phyloP scores from a whole-genome alignment of 2,888 invertebrate species.

The Pilophorus perplexus region DNA sequence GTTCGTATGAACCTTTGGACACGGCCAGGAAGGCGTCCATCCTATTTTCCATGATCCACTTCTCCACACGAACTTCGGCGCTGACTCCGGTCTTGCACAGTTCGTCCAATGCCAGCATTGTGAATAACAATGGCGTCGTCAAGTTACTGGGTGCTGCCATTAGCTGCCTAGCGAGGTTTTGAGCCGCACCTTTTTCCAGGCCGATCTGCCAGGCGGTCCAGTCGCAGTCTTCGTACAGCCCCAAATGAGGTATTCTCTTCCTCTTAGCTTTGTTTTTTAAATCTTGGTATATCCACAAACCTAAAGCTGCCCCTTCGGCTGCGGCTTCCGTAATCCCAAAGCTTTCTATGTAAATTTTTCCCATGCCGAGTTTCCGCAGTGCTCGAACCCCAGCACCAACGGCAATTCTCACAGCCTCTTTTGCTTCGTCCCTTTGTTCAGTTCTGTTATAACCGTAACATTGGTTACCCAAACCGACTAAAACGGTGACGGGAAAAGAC shows the following conservation, averaged over 20 bases:
- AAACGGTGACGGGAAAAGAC: slow-evolving; percentile 64
- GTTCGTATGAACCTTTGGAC: slow-evolving; percentile 72
- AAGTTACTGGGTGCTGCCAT: slow-evolving; percentile 79
- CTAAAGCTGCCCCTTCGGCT: slow-evolving; percentile 74
- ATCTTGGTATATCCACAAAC: slow-evolving; percentile 69
- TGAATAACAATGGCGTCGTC: slow-evolving; percentile 75
- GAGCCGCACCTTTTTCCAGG: slow-evolving; percentile 68
- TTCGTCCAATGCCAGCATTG: slow-evolving; percentile 64
- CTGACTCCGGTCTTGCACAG: slow-evolving; percentile 59
- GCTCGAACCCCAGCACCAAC: slow-evolving; percentile 62
- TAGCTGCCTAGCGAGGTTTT: slow-evolving; percentile 72
- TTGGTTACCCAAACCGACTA: slow-evolving; percentile 70
- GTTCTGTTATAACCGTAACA: slow-evolving; percentile 64
- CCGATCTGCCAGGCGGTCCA: slow-evolving; percentile 71
- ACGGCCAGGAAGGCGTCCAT: slow-evolving; percentile 79
- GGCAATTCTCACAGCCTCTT: slow-evolving; percentile 71
- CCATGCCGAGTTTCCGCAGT: slow-evolving; percentile 57
- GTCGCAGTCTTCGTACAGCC: slow-evolving; percentile 65
- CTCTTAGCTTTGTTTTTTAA: slow-evolving; percentile 54
- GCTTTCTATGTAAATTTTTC: slow-evolving; percentile 66
- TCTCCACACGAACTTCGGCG: slow-evolving; percentile 64
- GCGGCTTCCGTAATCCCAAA: slow-evolving; percentile 76
- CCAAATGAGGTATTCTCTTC: slow-evolving; percentile 54
- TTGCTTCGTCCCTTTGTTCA: slow-evolving; percentile 71
- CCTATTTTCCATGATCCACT: slow-evolving; percentile 73